Base-by-base conservation (phyloP, 2,797 vertebrate genomes). In the Cossypha caffra region DNA sequence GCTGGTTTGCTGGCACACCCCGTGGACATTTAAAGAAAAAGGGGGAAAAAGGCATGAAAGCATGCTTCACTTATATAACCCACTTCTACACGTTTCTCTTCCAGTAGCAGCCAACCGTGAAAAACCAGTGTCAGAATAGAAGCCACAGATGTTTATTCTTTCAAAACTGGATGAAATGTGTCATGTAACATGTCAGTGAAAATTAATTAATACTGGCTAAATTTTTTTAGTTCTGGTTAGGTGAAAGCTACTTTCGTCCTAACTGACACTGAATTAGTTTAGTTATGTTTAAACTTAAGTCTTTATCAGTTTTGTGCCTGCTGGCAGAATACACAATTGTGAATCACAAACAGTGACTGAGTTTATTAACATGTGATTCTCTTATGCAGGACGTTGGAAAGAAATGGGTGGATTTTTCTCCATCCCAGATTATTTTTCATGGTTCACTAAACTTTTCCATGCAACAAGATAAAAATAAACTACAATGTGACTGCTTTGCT, bases 391-490 rank as follows among this genome's bases (percentile, higher is more conserved):
- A 52, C 76, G 48, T 40, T 93, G 95, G 94, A 94, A 96, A 95
- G 78, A 93, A 61, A 71, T 2, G 26, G 51, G 51, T 86, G 54
- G 63, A 16, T 90, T 94, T 94, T 52, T 95, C 77, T 85, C 91
- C 57, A 80, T 33, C 33, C 40, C 19, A 40, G 64, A 67, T 89
- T 77, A 72, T 83, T 95, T 92, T 85, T 93, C 2, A 5, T 83
- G 51, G 88, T 83, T 93, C 89, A 86, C 33, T 80, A 66, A 94
- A 88, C 52, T 77, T 94, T 94, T 97, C 95, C 96, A n/a, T 88
- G 75, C 8, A 24, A 58, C 9, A 83, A 80, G 94, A 93, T 75
- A 93, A 97, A 96, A 96, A 96, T 92, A 94, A 87, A 40, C 77
- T 58, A 24, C 63, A 66, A 58, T 33, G 19, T 93, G 95, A 88